Evolutionary conservation across 1,140 invertebrate species (phyloP).

Genomic region (Drosophila lacteicornis): DNA sequence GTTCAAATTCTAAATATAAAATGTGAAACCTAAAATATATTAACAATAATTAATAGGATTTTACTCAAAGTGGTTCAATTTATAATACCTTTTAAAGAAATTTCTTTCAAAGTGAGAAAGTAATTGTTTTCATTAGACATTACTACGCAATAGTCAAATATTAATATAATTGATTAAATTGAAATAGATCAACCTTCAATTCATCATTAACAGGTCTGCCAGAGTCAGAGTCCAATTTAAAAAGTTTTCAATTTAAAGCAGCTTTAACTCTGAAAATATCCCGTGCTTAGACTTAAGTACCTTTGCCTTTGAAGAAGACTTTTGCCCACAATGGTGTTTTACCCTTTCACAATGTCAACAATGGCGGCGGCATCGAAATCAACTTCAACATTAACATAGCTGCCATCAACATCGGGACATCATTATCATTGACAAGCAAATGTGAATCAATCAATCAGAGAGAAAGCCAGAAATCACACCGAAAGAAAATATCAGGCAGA

Average conservation of each 20-base stretch:
- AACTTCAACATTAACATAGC: conserved; percentile 5
- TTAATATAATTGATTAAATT: not conserved
- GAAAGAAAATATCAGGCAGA: not conserved
- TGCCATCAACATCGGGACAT: not conserved
- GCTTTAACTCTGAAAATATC: too few species aligned
- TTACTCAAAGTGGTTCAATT: too few species aligned
- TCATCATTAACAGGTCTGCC: not conserved
- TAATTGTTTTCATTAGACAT: too few species aligned
- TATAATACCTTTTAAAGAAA: too few species aligned
- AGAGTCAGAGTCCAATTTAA: not conserved
- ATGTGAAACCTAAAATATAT: not conserved
- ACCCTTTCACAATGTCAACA: conserved; percentile 18
- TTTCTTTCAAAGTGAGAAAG: too few species aligned
- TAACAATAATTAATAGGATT: not conserved
- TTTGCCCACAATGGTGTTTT: conserved; percentile 7
- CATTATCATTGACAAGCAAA: conserved; percentile 38
- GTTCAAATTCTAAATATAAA: not conserved
- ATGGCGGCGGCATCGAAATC: conserved; percentile 2
- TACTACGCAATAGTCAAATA: too few species aligned
- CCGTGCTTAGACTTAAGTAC: not conserved
- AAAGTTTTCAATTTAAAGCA: not conserved
- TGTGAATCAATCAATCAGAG: conserved; percentile 53
- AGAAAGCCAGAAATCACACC: conserved; percentile 3
- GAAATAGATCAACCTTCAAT: not conserved
- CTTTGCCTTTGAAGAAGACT: not conserved